Evolutionary conservation across 2,888 invertebrate genomes (phyloP).

Genomic region (Cerceris rybyensis): DNA sequence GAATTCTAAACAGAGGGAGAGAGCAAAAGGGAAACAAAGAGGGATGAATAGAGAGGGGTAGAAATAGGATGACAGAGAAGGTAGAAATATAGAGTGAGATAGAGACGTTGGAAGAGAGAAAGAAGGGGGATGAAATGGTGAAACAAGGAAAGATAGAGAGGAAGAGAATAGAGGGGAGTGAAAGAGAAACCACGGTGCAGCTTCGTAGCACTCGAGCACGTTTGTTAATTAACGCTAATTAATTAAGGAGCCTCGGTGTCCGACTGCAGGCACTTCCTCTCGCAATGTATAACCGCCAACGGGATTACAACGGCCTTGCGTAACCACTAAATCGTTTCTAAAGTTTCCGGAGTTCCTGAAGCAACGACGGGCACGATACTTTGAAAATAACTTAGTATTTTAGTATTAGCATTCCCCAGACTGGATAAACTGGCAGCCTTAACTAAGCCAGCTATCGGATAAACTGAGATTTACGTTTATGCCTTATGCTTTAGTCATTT

Average conservation of each 20-base stretch:
- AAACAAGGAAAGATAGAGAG: not conserved
- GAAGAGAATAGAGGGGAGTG: not conserved
- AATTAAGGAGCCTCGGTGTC: slow-evolving; percentile 74
- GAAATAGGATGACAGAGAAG: not conserved
- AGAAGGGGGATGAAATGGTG: not conserved
- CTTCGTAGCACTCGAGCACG: slow-evolving; percentile 64
- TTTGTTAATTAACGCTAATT: slow-evolving; percentile 80
- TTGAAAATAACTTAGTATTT: slow-evolving; percentile 35
- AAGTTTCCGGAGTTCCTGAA: slow-evolving; percentile 35
- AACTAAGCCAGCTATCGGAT: not conserved
- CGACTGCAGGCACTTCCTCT: slow-evolving; percentile 53
- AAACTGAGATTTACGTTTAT: slow-evolving; percentile 2
- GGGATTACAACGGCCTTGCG: slow-evolving; percentile 57
- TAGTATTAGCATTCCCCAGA: not conserved
- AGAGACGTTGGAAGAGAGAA: not conserved
- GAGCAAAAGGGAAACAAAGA: not conserved
- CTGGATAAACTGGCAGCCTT: not conserved
- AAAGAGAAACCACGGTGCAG: slow-evolving; percentile 34
- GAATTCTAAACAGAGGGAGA: slow-evolving; percentile 47
- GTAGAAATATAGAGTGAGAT: not conserved
- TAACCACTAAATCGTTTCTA: slow-evolving; percentile 55
- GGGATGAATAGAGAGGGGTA: too few species aligned
- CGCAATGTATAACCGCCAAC: slow-evolving; percentile 53
- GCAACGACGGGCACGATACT: slow-evolving; percentile 19
- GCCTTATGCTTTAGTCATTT: too few species aligned